These are phyloP conservation scores for Drosophila littoralis DNA, from an alignment of 1,140 invertebrate genomes.

Conservation along the genomic window DNA sequence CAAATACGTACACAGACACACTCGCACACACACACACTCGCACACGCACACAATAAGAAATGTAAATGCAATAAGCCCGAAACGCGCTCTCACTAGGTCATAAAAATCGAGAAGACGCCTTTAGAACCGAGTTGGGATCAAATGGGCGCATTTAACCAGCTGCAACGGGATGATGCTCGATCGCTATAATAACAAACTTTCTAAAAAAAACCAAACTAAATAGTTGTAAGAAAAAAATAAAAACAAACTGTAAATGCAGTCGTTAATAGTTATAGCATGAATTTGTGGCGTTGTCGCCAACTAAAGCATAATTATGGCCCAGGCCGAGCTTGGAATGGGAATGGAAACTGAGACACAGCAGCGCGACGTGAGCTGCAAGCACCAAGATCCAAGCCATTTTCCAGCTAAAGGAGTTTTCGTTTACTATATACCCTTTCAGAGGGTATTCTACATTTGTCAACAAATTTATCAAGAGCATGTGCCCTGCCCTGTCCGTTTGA, in stretches of 20 bases:
- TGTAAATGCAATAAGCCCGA: constrained; percentile 25
- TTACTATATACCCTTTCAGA: too few relatives aligned
- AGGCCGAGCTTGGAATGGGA: constrained; percentile 33
- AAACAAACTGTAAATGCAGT: constrained; percentile 73
- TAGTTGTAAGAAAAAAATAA: constrained; percentile 9
- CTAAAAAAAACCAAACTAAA: constrained; percentile 52
- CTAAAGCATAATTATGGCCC: constrained; percentile 78
- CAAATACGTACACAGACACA: constrained; percentile 38
- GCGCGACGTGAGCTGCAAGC: background rate
- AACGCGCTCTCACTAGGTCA: constrained; percentile 33
- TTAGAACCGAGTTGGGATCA: constrained; percentile 25
- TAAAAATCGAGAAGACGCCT: constrained; percentile 51
- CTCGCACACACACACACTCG: constrained; percentile 36
- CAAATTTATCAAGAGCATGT: too few relatives aligned
- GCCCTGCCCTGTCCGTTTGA: too few relatives aligned
- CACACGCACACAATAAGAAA: constrained; percentile 37
- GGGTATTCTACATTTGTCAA: too few relatives aligned
- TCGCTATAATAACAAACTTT: constrained; percentile 48
- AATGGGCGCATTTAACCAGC: constrained; percentile 1
- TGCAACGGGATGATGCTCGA: constrained; percentile 10
- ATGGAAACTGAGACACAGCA: constrained; percentile 20
- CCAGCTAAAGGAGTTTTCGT: too few relatives aligned
- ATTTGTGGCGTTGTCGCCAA: constrained; percentile 66
- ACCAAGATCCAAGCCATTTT: background rate
- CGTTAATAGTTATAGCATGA: constrained; percentile 52